These are phyloP conservation scores for Antheraea assamensis DNA, from an alignment of 2,888 invertebrate genomes.

Conservation along the genomic window DNA sequence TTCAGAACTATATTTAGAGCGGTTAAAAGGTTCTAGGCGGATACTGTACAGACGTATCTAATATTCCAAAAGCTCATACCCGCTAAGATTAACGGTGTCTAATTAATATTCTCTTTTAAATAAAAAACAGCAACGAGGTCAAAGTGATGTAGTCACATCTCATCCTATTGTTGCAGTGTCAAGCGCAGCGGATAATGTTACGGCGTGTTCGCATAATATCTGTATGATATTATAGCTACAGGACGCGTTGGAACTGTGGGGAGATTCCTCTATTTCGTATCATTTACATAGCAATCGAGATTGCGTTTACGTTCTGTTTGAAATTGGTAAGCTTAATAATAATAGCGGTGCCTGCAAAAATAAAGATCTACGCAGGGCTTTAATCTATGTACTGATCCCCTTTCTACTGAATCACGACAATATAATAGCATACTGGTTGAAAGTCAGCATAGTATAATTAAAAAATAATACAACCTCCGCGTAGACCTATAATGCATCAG, in stretches of 20 bases:
- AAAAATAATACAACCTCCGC: too few relatives aligned
- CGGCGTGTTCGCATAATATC: neutral
- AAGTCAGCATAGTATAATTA: too few relatives aligned
- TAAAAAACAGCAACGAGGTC: neutral
- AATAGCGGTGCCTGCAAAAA: neutral
- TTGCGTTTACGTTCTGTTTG: neutral
- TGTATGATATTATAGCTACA: neutral
- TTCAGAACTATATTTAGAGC: too few relatives aligned
- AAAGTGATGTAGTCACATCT: neutral
- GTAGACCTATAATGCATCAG: too few relatives aligned
- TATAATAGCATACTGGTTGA: too few relatives aligned
- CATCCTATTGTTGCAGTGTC: neutral
- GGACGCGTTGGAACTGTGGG: neutral
- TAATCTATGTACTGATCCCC: too few relatives aligned
- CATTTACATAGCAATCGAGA: neutral
- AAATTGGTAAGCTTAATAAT: neutral
- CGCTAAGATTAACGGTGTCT: neutral
- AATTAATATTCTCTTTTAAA: neutral
- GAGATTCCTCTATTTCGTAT: neutral
- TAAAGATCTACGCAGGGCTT: neutral
- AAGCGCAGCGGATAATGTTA: constrained; percentile 1
- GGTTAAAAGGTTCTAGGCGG: too few relatives aligned
- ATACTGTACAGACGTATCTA: neutral
- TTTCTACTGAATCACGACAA: too few relatives aligned
- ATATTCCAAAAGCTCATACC: neutral